phyloP scores from a whole-genome alignment of 2,888 invertebrate genomes.

The Hypomecis atomaria region DNA sequence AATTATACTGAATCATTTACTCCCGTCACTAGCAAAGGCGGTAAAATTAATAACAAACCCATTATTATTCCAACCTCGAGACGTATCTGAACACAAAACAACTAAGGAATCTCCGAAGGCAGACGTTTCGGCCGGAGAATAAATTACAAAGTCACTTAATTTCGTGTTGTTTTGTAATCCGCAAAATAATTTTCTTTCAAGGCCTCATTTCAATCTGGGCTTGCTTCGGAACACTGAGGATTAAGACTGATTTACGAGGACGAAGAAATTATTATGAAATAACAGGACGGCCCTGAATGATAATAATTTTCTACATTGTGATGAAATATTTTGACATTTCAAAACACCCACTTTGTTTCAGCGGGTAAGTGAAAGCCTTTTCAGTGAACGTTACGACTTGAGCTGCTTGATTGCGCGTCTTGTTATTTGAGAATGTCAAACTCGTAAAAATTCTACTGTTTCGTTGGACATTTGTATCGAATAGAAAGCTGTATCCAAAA shows the following conservation, averaged over 20 bases:
- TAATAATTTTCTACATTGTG: conserved; percentile 35
- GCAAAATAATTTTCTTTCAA: conserved; percentile 65
- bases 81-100: conserved; percentile 60
- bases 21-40: conserved; percentile 32
- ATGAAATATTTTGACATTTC: conserved; percentile 7
- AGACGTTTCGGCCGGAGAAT: conserved; percentile 60
- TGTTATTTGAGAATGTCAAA: too few relatives aligned
- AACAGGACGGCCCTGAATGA: conserved; percentile 45
- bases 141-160: conserved; percentile 68
- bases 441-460: background rate
- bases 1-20: conserved; percentile 8
- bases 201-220: conserved; percentile 60
- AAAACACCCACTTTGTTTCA: background rate
- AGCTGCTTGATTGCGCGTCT: too few relatives aligned
- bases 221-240: conserved; percentile 50
- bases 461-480: background rate
- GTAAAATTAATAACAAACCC: conserved; percentile 52
- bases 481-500: too few relatives aligned
- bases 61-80: conserved; percentile 54
- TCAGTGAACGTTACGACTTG: background rate
- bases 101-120: conserved; percentile 55
- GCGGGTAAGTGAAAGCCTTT: background rate
- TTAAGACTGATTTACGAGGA: conserved; percentile 56
- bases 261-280: conserved; percentile 53
- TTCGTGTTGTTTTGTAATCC: conserved; percentile 65